A percentile compares a stretch with the other conserved stretches of the same genome.
Evolutionary conservation across 2,888 invertebrate species (phyloP).

Genomic region (Ophraella communa): DNA sequence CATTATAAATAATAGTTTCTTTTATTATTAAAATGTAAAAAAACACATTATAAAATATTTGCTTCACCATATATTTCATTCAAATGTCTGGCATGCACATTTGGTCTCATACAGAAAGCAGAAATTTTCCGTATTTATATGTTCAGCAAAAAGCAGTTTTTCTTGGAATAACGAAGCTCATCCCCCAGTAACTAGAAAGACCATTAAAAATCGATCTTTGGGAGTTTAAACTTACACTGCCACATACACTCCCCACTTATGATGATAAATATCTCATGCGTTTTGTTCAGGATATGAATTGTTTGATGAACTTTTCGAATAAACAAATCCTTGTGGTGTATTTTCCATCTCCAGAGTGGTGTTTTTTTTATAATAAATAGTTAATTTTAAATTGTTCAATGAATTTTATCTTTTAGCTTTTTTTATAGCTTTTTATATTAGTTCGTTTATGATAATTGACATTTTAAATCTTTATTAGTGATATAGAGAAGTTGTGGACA

Average conservation of each 20-base stretch:
- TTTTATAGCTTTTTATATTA: too few relatives aligned
- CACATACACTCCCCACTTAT: slow-evolving; percentile 30
- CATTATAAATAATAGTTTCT: too few relatives aligned
- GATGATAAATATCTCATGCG: slow-evolving; percentile 28
- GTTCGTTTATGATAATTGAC: too few relatives aligned
- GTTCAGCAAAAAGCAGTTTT: slow-evolving; percentile 31
- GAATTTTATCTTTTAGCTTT: too few relatives aligned
- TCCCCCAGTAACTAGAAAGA: slow-evolving; percentile 37
- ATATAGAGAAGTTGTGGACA: too few relatives aligned
- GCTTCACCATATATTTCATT: slow-evolving; percentile 11
- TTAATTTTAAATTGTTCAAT: too few relatives aligned
- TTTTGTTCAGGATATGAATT: slow-evolving; percentile 31
- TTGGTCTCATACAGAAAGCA: slow-evolving; percentile 12
- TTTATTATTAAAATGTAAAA: too few relatives aligned
- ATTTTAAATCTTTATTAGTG: too few relatives aligned
- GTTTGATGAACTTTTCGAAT: slow-evolving; percentile 31
- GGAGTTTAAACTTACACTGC: slow-evolving; percentile 29
- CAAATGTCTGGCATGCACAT: slow-evolving; percentile 12
- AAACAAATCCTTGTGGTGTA: slow-evolving; percentile 17
- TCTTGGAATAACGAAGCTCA: slow-evolving; percentile 39
- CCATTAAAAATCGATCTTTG: slow-evolving; percentile 40
- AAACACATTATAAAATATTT: neutral
- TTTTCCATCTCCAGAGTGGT: too few relatives aligned
- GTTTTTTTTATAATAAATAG: too few relatives aligned
- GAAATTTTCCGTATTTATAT: slow-evolving; percentile 28